Percentiles rank a stretch among this genome's conserved stretches.
These are phyloP conservation scores for Grus americana DNA, from an alignment of 2,113 vertebrate species.

Conservation along the genomic window DNA sequence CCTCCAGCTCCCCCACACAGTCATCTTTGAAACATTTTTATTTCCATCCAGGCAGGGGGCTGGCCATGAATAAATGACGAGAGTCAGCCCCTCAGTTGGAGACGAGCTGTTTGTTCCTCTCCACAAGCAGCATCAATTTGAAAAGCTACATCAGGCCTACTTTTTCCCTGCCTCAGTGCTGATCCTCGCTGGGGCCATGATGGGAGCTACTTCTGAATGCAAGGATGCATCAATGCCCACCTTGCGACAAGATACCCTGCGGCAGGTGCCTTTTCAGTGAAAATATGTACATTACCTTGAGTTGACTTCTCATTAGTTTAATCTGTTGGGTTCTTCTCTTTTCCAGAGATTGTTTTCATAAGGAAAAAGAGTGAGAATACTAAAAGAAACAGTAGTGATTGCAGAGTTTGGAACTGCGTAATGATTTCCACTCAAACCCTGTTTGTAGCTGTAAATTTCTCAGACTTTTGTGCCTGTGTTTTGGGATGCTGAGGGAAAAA, in stretches of 20 bases:
- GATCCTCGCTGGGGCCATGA: not conserved
- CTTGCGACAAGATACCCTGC: not conserved
- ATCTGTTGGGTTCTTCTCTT: not conserved
- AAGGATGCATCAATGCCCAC: constrained; percentile 9
- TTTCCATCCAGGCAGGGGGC: constrained; percentile 66
- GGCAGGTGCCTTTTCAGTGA: constrained; percentile 35
- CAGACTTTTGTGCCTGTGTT: not conserved
- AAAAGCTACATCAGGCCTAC: constrained; percentile 54
- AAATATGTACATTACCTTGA: constrained; percentile 22
- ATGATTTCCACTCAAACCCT: not conserved
- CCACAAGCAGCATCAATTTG: constrained; percentile 61
- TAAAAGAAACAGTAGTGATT: not conserved
- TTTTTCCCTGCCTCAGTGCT: constrained; percentile 26
- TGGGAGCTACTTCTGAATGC: constrained; percentile 50
- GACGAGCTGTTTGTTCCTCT: constrained; percentile 64
- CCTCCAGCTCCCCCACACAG: constrained; percentile 56
- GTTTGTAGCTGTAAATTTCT: not conserved
- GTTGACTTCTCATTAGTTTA: constrained; percentile 8
- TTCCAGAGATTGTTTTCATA: not conserved
- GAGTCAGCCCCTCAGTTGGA: constrained; percentile 67
- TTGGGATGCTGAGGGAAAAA: not conserved
- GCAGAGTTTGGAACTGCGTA: not conserved
- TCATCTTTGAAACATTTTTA: constrained; percentile 67
- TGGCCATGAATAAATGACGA: constrained; percentile 70
- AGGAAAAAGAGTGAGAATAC: not conserved